Conservation (phyloP, 2,797 vertebrate genomes). For the Tympanoctomys barrerae region DNA sequence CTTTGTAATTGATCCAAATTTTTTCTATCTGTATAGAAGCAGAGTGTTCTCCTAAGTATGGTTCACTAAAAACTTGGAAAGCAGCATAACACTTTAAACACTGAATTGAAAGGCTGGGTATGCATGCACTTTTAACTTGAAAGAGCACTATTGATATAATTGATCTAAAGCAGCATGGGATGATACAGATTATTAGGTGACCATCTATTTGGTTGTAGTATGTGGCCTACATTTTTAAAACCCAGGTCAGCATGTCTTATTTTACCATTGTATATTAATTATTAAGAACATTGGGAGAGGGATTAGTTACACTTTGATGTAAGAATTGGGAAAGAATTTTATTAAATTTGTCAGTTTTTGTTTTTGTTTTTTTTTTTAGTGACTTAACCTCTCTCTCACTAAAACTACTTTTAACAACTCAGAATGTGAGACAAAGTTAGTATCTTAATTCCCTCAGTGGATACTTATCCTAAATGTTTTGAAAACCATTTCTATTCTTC, state of each 20-base stretch:
- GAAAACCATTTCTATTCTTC: neutral
- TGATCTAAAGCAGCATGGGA: slow-evolving; percentile 60
- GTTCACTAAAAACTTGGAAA: slow-evolving; percentile 52
- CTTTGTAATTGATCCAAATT: slow-evolving; percentile 56
- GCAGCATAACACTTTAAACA: slow-evolving; percentile 6
- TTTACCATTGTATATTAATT: slow-evolving; percentile 55
- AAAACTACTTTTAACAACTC: slow-evolving; percentile 48
- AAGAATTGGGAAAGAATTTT: slow-evolving; percentile 54
- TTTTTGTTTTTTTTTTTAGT: slow-evolving; percentile 39
- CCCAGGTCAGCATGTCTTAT: slow-evolving; percentile 22
- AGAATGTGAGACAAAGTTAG: slow-evolving; percentile 4
- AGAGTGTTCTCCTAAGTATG: slow-evolving; percentile 19
- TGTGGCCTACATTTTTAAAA: slow-evolving; percentile 55
- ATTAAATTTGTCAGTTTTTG: neutral
- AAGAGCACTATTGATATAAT: slow-evolving; percentile 58
- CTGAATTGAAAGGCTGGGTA: slow-evolving; percentile 15
- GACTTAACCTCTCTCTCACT: neutral
- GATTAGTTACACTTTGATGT: slow-evolving; percentile 26
- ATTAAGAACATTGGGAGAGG: slow-evolving; percentile 12
- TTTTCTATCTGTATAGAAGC: slow-evolving; percentile 18
- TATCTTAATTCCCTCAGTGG: slow-evolving; percentile 3
- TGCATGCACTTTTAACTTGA: slow-evolving; percentile 52
- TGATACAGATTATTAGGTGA: slow-evolving; percentile 28
- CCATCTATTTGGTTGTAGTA: slow-evolving; percentile 24
- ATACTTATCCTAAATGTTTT: slow-evolving; percentile 50